Conservation (phyloP, 2,113 vertebrate genomes). For the Chelonoidis abingdonii region DNA sequence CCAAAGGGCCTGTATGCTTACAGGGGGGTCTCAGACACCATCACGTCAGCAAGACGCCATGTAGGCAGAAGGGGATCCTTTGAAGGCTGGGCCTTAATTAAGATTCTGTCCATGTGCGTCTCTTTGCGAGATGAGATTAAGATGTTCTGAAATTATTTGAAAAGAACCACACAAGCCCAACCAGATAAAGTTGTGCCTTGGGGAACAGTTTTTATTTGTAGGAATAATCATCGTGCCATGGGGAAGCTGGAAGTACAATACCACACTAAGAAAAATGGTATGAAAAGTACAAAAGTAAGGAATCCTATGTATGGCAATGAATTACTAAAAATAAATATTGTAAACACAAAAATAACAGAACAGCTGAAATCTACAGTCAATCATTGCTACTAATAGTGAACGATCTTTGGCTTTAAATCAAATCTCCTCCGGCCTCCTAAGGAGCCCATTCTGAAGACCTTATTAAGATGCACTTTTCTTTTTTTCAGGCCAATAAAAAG, state of each 20-base stretch:
- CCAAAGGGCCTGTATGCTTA: too few species aligned
- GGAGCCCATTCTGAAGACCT: not conserved
- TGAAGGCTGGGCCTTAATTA: not conserved
- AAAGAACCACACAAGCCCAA: not conserved
- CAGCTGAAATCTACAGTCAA: conserved; percentile 49
- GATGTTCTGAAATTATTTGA: not conserved
- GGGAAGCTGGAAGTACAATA: conserved; percentile 44
- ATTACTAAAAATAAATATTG: conserved; percentile 72
- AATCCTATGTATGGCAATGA: conserved; percentile 42
- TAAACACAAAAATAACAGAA: conserved; percentile 47
- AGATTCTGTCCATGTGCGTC: not conserved
- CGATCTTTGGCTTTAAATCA: conserved; percentile 68
- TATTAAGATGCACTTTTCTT: conserved; percentile 45
- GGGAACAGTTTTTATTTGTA: conserved; percentile 2
- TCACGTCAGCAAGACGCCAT: too few species aligned
- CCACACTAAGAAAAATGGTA: conserved; percentile 10
- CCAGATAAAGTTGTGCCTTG: not conserved
- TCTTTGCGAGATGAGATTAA: not conserved
- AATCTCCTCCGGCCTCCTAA: not conserved
- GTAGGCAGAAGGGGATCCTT: not conserved
- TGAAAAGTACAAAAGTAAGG: conserved; percentile 68
- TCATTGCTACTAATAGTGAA: conserved; percentile 35
- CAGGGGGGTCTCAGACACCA: too few species aligned
- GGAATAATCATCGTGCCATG: conserved; percentile 51
- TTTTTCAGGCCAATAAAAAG: not conserved